Conservation (phyloP, 2,797 vertebrate species). For the Sebastes melanostomus region DNA sequence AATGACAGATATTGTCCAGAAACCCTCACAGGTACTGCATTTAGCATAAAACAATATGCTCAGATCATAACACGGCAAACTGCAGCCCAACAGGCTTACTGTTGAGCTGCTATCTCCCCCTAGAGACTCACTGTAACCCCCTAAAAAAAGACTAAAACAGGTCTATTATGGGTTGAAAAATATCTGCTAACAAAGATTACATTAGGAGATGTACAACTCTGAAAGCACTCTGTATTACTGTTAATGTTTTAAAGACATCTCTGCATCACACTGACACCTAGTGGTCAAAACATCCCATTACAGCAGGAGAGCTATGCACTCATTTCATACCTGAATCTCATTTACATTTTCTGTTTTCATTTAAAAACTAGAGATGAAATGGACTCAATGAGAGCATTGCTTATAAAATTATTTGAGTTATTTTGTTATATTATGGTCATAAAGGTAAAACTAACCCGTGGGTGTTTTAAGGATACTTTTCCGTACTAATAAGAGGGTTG, state of each 20-base stretch:
- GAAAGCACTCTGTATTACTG: background rate
- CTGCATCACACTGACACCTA: constrained; percentile 32
- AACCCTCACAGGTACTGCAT: no score
- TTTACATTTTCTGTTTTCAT: background rate
- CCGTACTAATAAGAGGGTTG: background rate
- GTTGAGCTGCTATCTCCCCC: no score
- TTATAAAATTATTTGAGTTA: background rate
- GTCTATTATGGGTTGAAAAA: background rate
- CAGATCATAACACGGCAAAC: no score
- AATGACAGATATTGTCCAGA: no score
- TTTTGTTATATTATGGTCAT: background rate
- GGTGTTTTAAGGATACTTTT: background rate
- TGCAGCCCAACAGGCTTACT: no score
- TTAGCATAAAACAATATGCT: no score
- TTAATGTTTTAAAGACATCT: background rate
- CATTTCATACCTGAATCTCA: accelerated
- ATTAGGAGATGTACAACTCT: background rate
- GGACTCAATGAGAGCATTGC: background rate
- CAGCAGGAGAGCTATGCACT: background rate
- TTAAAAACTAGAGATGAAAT: background rate
- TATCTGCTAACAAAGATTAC: background rate
- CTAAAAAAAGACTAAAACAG: no score
- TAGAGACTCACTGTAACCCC: no score
- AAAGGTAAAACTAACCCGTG: background rate
- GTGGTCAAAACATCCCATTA: background rate